These are phyloP conservation scores for Helobdella robusta DNA, from an alignment of 2,888 invertebrate species.

Conservation along the genomic window DNA sequence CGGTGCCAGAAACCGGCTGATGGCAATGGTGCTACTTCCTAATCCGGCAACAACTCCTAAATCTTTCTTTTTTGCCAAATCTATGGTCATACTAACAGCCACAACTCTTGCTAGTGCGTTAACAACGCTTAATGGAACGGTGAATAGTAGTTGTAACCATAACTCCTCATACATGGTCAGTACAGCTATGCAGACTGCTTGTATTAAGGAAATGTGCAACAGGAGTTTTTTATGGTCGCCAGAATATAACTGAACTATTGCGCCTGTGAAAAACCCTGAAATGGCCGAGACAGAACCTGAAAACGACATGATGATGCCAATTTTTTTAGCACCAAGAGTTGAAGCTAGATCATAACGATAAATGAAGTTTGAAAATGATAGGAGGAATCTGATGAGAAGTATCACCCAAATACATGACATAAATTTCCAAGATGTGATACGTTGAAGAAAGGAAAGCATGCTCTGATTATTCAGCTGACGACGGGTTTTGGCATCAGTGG, in stretches of 20 bases:
- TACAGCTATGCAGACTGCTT: constrained; percentile 35
- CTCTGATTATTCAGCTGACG: background rate
- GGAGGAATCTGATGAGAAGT: constrained; percentile 44
- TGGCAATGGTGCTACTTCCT: constrained; percentile 45
- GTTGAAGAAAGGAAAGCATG: background rate
- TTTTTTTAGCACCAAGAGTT: constrained; percentile 39
- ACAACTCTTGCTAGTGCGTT: constrained; percentile 44
- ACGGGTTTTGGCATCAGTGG: constrained; percentile 3
- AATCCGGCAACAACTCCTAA: constrained; percentile 45
- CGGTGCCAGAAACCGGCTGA: constrained; percentile 46
- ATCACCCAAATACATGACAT: constrained; percentile 41
- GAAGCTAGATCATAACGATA: constrained; percentile 45
- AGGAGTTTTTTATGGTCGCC: constrained; percentile 38
- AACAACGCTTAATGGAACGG: constrained; percentile 42
- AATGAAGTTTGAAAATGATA: constrained; percentile 44
- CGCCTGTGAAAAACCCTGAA: constrained; percentile 43
- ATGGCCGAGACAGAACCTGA: constrained; percentile 41
- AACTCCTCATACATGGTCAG: constrained; percentile 39
- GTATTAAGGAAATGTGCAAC: constrained; percentile 38
- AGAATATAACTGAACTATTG: constrained; percentile 38
- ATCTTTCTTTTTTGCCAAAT: constrained; percentile 38
- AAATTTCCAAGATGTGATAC: background rate
- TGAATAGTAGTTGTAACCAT: constrained; percentile 36
- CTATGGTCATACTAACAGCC: constrained; percentile 41
- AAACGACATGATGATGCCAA: constrained; percentile 47